Conservation (phyloP, 2,888 invertebrate genomes). For the Aphelenchoides bicaudatus region DNA sequence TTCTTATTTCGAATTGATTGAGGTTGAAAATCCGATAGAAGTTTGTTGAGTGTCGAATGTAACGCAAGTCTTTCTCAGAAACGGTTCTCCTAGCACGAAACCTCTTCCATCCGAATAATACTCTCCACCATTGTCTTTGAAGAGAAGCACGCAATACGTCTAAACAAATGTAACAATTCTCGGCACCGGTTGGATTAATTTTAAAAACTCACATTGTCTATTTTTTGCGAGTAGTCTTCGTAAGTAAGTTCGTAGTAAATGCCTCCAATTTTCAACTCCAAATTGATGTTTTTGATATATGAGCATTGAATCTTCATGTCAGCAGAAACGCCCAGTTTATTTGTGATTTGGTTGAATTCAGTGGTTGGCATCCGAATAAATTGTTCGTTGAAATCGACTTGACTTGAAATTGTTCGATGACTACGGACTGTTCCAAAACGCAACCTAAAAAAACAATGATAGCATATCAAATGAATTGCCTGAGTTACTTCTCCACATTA, state of each 20-base stretch:
- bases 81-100: background rate
- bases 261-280: slow-evolving; percentile 12
- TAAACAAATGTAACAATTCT: background rate
- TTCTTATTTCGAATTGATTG: too few species aligned
- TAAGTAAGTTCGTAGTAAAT: background rate
- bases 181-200: too few species aligned
- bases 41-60: background rate
- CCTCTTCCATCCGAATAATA: slow-evolving; percentile 5
- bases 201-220: background rate
- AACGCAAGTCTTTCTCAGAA: background rate
- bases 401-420: background rate
- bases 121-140: slow-evolving; percentile 3
- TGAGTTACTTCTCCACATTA: slow-evolving; percentile 7
- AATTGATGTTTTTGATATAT: background rate
- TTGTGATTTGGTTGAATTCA: background rate
- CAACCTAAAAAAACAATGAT: background rate
- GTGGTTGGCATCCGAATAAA: background rate
- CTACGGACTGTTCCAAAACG: background rate
- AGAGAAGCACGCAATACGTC: background rate
- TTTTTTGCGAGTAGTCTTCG: slow-evolving; percentile 6
- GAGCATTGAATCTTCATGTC: background rate
- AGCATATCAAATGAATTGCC: background rate
- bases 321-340: background rate
- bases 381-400: background rate
- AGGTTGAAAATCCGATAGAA: slow-evolving; percentile 6